Base-by-base conservation (phyloP, 2,888 invertebrate species). In the Meliscaeva auricollis region DNA sequence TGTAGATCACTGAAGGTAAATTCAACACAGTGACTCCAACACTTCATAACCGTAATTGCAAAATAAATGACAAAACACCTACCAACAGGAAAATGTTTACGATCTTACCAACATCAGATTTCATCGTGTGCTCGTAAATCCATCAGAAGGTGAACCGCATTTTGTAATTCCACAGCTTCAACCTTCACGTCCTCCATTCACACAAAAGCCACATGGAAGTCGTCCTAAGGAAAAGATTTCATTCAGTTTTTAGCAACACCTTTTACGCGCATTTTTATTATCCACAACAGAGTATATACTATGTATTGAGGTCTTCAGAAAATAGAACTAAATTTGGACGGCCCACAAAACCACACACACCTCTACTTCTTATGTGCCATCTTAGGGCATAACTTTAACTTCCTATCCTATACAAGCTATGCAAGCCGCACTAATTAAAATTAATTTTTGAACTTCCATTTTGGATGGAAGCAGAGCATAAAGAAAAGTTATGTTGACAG, bases 261-360 rank as follows among this genome's bases (percentile, higher is more conserved):
- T n/a, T n/a, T n/a, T n/a, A n/a, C n/a, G n/a, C 76, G 76, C 73
- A 64, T 73, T 69, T 76, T 81, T 69, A 46, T 68, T 44, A 38
- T 56, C 70, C 48, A 38, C 72, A 72, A 70, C 41, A 60, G n/a
- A n/a, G n/a, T n/a, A 62, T 62, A 64, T 50, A 76, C 58, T 41
- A 52, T 9, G 38, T 13, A 38, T 35, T n/a, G n/a, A n/a, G n/a
- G 35, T 35, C 35, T 35, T 35, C 35, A 35, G 35, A 35, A 35
- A 9, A 35, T 76, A 35, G 32, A 60, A 80, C 80, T 76, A 56
- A 85, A 52, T 54, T 81, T 73, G 85, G 76, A 85, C 85, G 62
- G 54, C 76, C 85, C 85, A 76, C 81, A 85, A 83, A 85, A 85
- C 85, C 85, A 64, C 85, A 85, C 20, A 66, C 17, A n/a, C n/a